Conservation (phyloP, 2,113 vertebrate species). For the Lates calcarifer region DNA sequence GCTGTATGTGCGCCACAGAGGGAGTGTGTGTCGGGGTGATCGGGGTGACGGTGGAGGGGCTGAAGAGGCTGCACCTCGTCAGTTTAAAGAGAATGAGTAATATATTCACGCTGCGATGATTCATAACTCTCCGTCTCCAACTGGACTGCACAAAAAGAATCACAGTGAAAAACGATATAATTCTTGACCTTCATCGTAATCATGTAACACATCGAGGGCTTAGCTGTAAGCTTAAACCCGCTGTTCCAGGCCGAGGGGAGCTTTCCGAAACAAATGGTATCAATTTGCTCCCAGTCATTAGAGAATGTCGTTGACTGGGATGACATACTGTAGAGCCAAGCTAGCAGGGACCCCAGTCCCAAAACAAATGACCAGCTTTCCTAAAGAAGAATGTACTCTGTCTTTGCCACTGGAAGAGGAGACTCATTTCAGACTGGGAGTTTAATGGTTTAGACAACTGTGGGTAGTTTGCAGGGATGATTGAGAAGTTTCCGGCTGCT, state of each 20-base stretch:
- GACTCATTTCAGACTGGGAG: conserved; percentile 16
- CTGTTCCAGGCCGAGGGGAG: conserved; percentile 41
- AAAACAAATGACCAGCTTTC: conserved; percentile 48
- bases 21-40: conserved; percentile 1
- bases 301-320: conserved; percentile 38
- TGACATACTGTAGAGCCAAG: conserved; percentile 45
- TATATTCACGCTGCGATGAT: conserved; percentile 54
- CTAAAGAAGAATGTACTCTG: conserved; percentile 9
- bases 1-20: conserved; percentile 19
- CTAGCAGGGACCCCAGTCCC: conserved; percentile 11
- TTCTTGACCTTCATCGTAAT: conserved; percentile 56
- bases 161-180: conserved; percentile 57
- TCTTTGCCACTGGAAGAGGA: conserved; percentile 23
- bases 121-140: conserved; percentile 41
- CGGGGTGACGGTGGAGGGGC: background rate
- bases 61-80: conserved; percentile 23
- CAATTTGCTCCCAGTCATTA: conserved; percentile 63
- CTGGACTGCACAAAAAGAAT: conserved; percentile 45
- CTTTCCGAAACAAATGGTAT: conserved; percentile 61
- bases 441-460: conserved; percentile 58
- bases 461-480: conserved; percentile 48
- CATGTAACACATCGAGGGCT: conserved; percentile 36
- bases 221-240: conserved; percentile 40
- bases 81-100: conserved; percentile 41
- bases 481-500: conserved; percentile 51